Evolutionary conservation across 2,113 vertebrate genomes (phyloP).

Genomic region (Elephantulus edwardii): DNA sequence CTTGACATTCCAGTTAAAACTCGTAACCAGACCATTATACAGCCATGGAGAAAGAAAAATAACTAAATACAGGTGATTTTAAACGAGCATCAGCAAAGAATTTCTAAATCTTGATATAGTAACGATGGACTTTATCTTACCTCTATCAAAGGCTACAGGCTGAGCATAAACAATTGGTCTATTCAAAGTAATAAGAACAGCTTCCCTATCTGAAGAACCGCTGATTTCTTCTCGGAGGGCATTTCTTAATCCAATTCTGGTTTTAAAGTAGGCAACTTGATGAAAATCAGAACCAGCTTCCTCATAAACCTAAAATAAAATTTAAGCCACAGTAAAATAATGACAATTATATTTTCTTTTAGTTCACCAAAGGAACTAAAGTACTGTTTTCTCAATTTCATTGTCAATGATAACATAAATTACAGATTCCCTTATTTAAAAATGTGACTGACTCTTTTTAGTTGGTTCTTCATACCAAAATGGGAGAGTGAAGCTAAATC

Average conservation of each 20-base stretch:
- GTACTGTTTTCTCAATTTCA: neutral
- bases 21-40: neutral
- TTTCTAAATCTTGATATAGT: neutral
- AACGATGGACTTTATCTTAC: slow-evolving; percentile 78
- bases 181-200: slow-evolving; percentile 97
- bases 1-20: neutral
- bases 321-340: slow-evolving; percentile 43
- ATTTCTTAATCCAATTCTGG: slow-evolving; percentile 96
- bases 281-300: slow-evolving; percentile 99
- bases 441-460: neutral
- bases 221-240: slow-evolving; percentile 98
- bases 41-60: slow-evolving; percentile 1
- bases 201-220: slow-evolving; percentile 95
- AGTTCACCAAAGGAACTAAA: neutral
- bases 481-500: slow-evolving; percentile 20
- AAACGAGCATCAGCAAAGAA: neutral
- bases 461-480: neutral
- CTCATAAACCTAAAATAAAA: slow-evolving; percentile 92
- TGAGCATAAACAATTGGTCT: slow-evolving; percentile 98
- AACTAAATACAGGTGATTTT: neutral
- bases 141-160: slow-evolving; percentile 98
- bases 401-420: neutral
- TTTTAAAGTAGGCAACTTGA: slow-evolving; percentile 99
- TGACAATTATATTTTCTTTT: neutral
- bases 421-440: slow-evolving; percentile 1